Percentiles rank a stretch among this genome's conserved stretches.
phyloP scores from a whole-genome alignment of 2,888 invertebrate species.

The Hartigia nigra region DNA sequence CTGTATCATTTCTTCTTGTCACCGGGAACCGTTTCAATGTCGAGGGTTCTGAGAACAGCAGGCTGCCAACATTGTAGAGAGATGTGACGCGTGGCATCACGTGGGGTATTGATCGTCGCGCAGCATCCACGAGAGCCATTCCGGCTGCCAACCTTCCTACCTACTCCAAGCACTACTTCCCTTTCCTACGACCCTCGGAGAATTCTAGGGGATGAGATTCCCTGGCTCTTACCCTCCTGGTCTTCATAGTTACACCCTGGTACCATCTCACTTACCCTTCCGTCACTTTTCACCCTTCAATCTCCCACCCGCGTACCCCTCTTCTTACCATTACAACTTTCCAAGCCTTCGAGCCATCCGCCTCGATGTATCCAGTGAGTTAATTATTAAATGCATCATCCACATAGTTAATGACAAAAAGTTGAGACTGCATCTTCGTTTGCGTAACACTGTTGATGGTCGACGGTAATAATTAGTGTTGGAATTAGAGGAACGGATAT shows the following conservation, averaged over 20 bases:
- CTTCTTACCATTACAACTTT: conserved; percentile 8
- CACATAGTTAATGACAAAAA: conserved; percentile 10
- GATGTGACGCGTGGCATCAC: conserved; percentile 62
- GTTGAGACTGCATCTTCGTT: background rate
- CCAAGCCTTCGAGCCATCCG: conserved; percentile 54
- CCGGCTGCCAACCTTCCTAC: conserved; percentile 46
- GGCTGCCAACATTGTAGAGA: conserved; percentile 40
- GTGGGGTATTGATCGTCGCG: conserved; percentile 63
- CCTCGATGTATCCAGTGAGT: conserved; percentile 51
- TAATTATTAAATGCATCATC: conserved; percentile 57
- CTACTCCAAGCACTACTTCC: conserved; percentile 19
- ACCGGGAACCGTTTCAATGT: background rate
- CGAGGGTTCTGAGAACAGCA: conserved; percentile 20
- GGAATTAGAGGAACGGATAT: background rate
- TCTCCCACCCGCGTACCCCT: background rate
- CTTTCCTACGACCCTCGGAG: background rate
- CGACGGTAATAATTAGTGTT: background rate
- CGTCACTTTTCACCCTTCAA: background rate
- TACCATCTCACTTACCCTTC: background rate
- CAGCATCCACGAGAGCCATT: conserved; percentile 61
- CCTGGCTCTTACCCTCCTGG: background rate
- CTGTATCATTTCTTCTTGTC: background rate
- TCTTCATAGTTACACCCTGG: background rate
- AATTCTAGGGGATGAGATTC: background rate
- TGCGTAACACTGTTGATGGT: background rate